Conservation (phyloP, 2,888 invertebrate species). For the Ophioninae sp. region DNA sequence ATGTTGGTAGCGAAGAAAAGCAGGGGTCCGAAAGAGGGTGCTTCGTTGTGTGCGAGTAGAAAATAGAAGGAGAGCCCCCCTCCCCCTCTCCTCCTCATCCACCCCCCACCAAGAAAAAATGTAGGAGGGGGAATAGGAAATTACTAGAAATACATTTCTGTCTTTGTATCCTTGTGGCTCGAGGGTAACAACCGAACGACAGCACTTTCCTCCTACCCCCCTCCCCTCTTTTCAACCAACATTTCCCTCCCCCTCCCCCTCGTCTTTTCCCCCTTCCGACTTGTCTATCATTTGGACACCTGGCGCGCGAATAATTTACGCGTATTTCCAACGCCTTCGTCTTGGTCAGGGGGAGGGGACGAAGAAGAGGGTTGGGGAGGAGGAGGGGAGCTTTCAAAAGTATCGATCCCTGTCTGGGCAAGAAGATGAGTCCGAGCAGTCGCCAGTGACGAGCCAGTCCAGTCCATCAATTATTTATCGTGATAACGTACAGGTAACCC, state of each 20-base stretch:
- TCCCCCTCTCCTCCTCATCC: too few relatives aligned
- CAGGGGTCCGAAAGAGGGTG: constrained; percentile 9
- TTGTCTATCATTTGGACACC: constrained; percentile 57
- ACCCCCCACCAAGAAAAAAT: constrained; percentile 31
- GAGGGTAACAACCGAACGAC: constrained; percentile 54
- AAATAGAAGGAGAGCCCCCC: constrained; percentile 28
- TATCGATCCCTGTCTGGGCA: constrained; percentile 47
- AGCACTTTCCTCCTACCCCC: constrained; percentile 23
- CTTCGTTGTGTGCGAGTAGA: background rate
- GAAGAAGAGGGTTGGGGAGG: too few relatives aligned
- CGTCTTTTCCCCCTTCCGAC: constrained; percentile 8
- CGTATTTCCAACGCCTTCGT: constrained; percentile 21
- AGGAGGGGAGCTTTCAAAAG: constrained; percentile 28
- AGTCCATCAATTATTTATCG: constrained; percentile 17
- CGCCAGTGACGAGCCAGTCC: constrained; percentile 5
- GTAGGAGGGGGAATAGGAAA: constrained; percentile 8
- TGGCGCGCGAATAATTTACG: constrained; percentile 54
- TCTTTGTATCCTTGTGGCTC: constrained; percentile 47
- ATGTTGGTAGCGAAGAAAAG: constrained; percentile 63
- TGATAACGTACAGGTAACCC: background rate
- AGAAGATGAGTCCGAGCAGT: constrained; percentile 5
- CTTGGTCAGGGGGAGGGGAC: too few relatives aligned
- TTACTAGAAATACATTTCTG: constrained; percentile 31
- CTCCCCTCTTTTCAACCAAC: constrained; percentile 25
- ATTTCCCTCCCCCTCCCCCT: constrained; percentile 27